Evolutionary conservation across 2,113 vertebrate genomes (phyloP).

Genomic region (Sminthopsis crassicaudata): DNA sequence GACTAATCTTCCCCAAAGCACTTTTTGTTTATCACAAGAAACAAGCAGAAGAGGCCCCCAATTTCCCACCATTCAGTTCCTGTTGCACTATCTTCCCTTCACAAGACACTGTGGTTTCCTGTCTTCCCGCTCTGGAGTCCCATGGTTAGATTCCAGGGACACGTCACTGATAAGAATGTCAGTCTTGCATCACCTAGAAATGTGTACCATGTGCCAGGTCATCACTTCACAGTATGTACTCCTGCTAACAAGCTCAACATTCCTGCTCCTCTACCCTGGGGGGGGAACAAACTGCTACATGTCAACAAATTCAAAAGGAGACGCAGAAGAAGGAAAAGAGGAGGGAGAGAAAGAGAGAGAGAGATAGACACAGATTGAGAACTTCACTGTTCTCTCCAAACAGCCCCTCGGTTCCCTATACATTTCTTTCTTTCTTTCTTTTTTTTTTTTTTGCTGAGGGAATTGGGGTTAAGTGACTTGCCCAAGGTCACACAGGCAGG

Average conservation of each 20-base stretch:
- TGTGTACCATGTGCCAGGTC: neutral
- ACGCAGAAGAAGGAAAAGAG: no score
- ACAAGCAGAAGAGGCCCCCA: neutral
- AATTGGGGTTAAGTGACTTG: no score
- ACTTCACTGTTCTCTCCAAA: neutral
- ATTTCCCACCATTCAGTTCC: neutral
- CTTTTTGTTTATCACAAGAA: neutral
- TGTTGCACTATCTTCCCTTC: neutral
- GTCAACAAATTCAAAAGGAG: neutral
- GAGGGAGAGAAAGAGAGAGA: no score
- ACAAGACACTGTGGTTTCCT: neutral
- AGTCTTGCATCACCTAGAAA: neutral
- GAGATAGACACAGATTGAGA: no score
- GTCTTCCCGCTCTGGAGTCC: neutral
- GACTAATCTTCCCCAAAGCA: neutral
- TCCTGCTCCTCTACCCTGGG: no score
- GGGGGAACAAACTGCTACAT: neutral
- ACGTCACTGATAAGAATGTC: neutral
- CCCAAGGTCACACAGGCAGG: no score
- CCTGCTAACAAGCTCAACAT: neutral
- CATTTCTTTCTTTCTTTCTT: neutral
- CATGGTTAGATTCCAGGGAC: neutral
- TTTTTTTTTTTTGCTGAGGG: no score
- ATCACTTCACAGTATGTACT: neutral
- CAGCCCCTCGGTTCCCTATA: slow-evolving; percentile 11